A percentile compares a stretch with the other conserved stretches of the same genome.
These are phyloP conservation scores for Melanotaenia trifasciata DNA, from an alignment of 2,797 vertebrate species.

Conservation along the genomic window DNA sequence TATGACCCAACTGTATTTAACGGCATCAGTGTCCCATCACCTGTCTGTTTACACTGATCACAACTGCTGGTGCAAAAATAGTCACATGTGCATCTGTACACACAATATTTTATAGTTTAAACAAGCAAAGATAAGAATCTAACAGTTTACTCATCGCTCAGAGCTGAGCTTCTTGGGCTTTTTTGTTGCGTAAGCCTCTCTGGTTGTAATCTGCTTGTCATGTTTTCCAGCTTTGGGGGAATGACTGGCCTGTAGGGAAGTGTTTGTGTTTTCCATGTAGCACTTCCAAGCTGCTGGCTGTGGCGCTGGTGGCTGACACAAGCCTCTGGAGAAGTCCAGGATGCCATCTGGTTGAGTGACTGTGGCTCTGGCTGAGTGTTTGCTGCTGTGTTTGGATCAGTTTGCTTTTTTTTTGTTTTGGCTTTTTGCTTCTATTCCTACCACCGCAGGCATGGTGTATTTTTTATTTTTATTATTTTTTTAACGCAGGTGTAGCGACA, in stretches of 20 bases:
- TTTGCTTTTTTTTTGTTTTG: constrained; percentile 48
- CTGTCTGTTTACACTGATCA: constrained; percentile 51
- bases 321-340: constrained; percentile 60
- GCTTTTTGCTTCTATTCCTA: constrained; percentile 23
- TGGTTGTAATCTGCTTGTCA: constrained; percentile 43
- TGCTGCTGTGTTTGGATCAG: constrained; percentile 32
- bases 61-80: constrained; percentile 41
- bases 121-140: constrained; percentile 67
- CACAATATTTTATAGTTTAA: constrained; percentile 43
- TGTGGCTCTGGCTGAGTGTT: constrained; percentile 41
- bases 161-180: constrained; percentile 33
- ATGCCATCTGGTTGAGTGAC: constrained; percentile 56
- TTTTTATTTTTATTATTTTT: constrained; percentile 9
- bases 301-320: constrained; percentile 34
- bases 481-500: constrained; percentile 33
- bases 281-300: constrained; percentile 50
- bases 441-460: background rate
- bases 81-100: constrained; percentile 2
- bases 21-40: constrained; percentile 21
- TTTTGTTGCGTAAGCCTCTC: constrained; percentile 55
- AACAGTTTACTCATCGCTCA: constrained; percentile 30
- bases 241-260: constrained; percentile 45
- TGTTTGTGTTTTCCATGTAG: constrained; percentile 70
- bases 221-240: constrained; percentile 69
- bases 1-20: constrained; percentile 64